Conservation (phyloP, 2,888 invertebrate species). For the Ischnus inquisitorius region DNA sequence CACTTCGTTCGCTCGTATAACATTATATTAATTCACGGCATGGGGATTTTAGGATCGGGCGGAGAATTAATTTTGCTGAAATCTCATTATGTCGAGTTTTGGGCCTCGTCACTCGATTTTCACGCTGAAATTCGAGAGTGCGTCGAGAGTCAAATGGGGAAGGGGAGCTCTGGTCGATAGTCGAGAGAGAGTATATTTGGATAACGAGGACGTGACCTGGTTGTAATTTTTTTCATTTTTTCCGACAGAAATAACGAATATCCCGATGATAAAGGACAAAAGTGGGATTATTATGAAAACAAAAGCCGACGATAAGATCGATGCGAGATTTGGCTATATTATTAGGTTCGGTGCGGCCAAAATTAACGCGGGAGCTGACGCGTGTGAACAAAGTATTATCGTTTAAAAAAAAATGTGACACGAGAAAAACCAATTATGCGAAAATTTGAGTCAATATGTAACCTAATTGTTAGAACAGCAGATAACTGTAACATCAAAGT, state of each 20-base stretch:
- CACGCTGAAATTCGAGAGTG: constrained; percentile 13
- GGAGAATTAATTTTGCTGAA: constrained; percentile 57
- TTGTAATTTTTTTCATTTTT: not conserved
- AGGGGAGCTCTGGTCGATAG: constrained; percentile 6
- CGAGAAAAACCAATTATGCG: no score
- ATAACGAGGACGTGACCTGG: not conserved
- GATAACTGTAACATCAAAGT: no score
- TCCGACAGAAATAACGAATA: not conserved
- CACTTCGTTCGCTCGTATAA: constrained; percentile 44
- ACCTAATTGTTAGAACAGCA: no score
- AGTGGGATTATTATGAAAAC: not conserved
- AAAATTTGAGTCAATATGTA: no score
- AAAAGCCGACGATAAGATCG: not conserved
- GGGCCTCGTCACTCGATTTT: constrained; percentile 35
- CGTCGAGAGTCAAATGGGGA: not conserved
- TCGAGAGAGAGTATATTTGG: not conserved
- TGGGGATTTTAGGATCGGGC: constrained; percentile 43
- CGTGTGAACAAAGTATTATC: no score
- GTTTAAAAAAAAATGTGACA: no score
- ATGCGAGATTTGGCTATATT: not conserved
- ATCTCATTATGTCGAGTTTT: constrained; percentile 47
- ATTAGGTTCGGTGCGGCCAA: no score
- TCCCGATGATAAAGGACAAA: not conserved
- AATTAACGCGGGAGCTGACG: no score
- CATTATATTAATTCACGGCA: constrained; percentile 53